Evolutionary conservation across 2,113 vertebrate species (phyloP).

Genomic region (Tetrao urogallus): DNA sequence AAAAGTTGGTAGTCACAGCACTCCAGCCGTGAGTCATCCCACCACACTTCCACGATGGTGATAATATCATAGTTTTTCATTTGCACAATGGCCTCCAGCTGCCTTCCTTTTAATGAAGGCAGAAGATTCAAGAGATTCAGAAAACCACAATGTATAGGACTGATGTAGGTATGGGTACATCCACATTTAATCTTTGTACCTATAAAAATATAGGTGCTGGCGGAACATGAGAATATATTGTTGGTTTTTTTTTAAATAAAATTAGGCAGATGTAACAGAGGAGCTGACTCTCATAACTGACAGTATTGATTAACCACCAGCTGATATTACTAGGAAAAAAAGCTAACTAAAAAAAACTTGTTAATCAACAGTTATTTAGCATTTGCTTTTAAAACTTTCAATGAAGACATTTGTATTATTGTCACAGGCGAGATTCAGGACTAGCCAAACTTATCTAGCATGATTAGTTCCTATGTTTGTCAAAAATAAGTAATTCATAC

Average conservation of each 20-base stretch:
- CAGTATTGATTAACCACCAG: background rate
- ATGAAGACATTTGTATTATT: background rate
- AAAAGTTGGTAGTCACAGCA: no score
- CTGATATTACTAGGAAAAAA: background rate
- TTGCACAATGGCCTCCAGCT: no score
- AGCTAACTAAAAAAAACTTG: background rate
- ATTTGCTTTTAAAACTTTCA: background rate
- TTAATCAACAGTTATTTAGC: background rate
- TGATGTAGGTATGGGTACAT: fast-evolving
- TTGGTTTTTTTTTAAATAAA: background rate
- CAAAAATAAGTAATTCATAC: background rate
- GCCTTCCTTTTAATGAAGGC: background rate
- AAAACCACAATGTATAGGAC: background rate
- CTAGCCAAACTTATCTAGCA: background rate
- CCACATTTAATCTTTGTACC: background rate
- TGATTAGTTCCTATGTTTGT: background rate
- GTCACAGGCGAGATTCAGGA: background rate
- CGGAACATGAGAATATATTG: background rate
- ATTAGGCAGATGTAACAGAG: background rate
- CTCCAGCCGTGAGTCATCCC: no score
- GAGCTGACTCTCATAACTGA: background rate
- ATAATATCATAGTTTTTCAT: no score
- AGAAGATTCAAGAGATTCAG: background rate
- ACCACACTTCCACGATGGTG: no score
- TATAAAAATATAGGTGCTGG: background rate